A percentile compares a stretch with the other conserved stretches of the same genome.
These are phyloP conservation scores for Nemurella pictetii DNA, from an alignment of 2,888 invertebrate genomes.

Conservation along the genomic window DNA sequence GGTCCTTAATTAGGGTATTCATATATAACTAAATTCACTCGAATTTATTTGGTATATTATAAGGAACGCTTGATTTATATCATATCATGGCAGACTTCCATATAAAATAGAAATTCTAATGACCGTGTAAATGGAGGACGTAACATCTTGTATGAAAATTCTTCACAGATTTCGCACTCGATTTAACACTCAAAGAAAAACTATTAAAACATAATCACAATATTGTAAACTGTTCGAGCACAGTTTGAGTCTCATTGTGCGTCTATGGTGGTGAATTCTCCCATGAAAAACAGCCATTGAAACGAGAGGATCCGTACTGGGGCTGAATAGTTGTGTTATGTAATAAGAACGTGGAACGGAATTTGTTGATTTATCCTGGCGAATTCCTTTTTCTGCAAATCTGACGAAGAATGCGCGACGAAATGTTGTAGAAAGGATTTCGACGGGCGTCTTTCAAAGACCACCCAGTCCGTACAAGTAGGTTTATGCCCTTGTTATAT, in stretches of 20 bases:
- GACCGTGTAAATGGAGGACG: not conserved
- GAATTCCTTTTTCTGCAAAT: constrained; percentile 33
- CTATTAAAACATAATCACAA: not conserved
- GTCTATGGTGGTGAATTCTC: constrained; percentile 2
- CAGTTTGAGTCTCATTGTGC: not conserved
- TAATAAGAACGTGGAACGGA: constrained; percentile 16
- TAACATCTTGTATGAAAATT: not conserved
- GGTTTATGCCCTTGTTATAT: constrained; percentile 25
- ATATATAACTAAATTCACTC: not conserved
- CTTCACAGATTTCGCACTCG: not conserved
- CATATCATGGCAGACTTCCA: not conserved
- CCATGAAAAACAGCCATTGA: constrained; percentile 17
- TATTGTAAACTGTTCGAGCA: not conserved
- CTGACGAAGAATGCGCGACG: constrained; percentile 28
- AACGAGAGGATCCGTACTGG: not conserved
- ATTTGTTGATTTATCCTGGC: constrained; percentile 20
- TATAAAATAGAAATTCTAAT: not conserved
- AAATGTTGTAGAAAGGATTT: not conserved
- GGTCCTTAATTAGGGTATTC: too few relatives aligned
- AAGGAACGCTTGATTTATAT: not conserved
- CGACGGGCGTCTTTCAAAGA: not conserved
- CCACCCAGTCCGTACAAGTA: constrained; percentile 29
- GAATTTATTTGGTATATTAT: not conserved
- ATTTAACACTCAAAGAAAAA: not conserved
- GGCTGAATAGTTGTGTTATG: constrained; percentile 15